A percentile compares a stretch with the other conserved stretches of the same genome.
phyloP scores from a whole-genome alignment of 2,797 vertebrate species.

The Miichthys miiuy region DNA sequence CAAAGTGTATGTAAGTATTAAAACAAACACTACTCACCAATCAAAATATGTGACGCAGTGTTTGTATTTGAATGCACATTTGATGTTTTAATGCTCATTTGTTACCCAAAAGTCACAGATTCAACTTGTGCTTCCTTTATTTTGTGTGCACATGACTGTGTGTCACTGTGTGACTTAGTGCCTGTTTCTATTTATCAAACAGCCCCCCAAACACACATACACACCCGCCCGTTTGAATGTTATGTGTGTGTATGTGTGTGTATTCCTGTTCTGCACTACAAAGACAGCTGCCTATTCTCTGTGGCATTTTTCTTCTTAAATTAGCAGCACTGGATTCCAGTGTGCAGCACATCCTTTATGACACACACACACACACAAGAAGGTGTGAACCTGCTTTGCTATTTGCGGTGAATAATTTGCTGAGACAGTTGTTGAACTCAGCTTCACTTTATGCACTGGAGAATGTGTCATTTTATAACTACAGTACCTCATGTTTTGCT shows the following conservation, averaged over 20 bases:
- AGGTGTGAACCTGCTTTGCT: too few species aligned
- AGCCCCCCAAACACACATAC: constrained; percentile 1
- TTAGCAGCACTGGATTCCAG: constrained; percentile 76
- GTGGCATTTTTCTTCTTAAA: constrained; percentile 71
- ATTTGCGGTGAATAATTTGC: constrained; percentile 8
- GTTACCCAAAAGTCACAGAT: not conserved
- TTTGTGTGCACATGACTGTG: not conserved
- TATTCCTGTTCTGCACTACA: constrained; percentile 63
- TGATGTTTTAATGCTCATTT: not conserved
- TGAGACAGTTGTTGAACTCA: constrained; percentile 8
- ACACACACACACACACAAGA: constrained; percentile 17
- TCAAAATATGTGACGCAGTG: not conserved
- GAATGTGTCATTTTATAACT: not conserved
- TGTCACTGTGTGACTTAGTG: constrained; percentile 1
- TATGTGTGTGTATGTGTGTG: constrained; percentile 27
- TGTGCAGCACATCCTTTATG: constrained; percentile 52
- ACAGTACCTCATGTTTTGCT: not conserved
- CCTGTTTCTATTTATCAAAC: constrained; percentile 46
- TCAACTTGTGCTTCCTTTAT: constrained; percentile 11
- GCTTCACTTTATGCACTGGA: not conserved
- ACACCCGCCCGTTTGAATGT: not conserved
- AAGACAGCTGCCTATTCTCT: constrained; percentile 79
- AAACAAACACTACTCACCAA: not conserved
- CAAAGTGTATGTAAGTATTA: not conserved
- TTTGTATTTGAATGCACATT: not conserved